Evolutionary conservation across 1,140 invertebrate species (phyloP), one percentile per base, ranked within the genome.

Genomic region (Heliconius congener): DNA sequence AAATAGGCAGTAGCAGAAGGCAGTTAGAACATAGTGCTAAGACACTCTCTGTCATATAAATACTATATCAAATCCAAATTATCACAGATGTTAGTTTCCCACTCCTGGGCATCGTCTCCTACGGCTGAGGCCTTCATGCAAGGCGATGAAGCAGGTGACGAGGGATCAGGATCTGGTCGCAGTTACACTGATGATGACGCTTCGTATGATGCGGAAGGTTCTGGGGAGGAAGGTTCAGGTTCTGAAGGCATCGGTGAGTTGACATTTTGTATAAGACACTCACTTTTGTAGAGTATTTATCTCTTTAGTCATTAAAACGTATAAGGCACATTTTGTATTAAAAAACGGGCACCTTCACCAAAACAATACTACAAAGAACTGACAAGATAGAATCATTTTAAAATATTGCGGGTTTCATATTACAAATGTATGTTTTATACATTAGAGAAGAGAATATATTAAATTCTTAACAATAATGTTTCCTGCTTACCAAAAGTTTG

Each of bases 61-160:
- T 23, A 4, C 6, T 57, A 57, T 57, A 52, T 52, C 9, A 60
- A 46, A 27, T 27, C 9, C 27, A 3, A 66, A 27, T 66, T 27
- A 66, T 66, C 23, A 55, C 84, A 95, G 94, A 81, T 93, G 83
- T 87, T 94, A 50, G 85, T 93, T 37, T 88, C 87, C 8, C 91
- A 93, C 79, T 86, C 92, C 2, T 90, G 86, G 81, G 84, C 9
- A 84, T 85, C 81, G 8, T 82, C 81, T 18, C 84, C 88, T 2
- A 88, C 88, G 37, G 89, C 93, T 3, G 94, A 95, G 60, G 88
- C 88, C 2, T 94, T 94, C 85, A 95, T 95, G 94, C 94, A 93
- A 75, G 91, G 94, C 0, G 94, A 95, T 74, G 94, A 94, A 73
- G 94, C 94, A 0, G 93, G 91, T 2, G 91, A 90, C 27, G 91